These are phyloP conservation scores for Palloptera scutellata DNA, from an alignment of 2,888 invertebrate genomes.

Conservation along the genomic window DNA sequence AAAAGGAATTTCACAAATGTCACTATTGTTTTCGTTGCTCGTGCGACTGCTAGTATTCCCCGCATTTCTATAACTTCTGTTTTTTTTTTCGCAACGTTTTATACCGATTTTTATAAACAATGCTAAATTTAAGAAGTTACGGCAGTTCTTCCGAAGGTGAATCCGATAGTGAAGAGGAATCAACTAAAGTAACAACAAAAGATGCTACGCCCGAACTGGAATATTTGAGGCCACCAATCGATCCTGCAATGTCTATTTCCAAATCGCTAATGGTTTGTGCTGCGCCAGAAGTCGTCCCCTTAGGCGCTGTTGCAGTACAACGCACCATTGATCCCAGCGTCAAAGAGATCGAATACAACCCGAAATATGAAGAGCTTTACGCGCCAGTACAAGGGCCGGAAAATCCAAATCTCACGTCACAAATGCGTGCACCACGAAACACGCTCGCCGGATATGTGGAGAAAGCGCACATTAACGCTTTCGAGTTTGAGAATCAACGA, in stretches of 20 bases:
- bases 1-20: conserved; percentile 35
- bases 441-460: conserved; percentile 95
- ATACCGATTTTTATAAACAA: conserved; percentile 55
- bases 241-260: conserved; percentile 69
- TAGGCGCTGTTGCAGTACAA: conserved; percentile 75
- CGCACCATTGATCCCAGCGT: conserved; percentile 79
- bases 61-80: conserved; percentile 15
- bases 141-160: conserved; percentile 73
- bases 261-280: conserved; percentile 77
- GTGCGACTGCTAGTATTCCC: conserved; percentile 15
- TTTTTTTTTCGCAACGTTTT: conserved; percentile 44
- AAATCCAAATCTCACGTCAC: conserved; percentile 92
- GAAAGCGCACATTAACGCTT: conserved; percentile 92
- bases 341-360: conserved; percentile 88
- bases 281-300: conserved; percentile 84
- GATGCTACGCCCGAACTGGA: conserved; percentile 54
- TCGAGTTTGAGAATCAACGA: conserved; percentile 96
- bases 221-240: conserved; percentile 68
- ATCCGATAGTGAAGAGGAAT: conserved; percentile 65
- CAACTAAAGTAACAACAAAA: not conserved
- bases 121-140: conserved; percentile 79
- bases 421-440: conserved; percentile 87
- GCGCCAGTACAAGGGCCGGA: conserved; percentile 91
- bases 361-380: conserved; percentile 93
- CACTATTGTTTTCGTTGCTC: too few relatives aligned